These are phyloP conservation scores for Archaeoteleia sp. DNA, from an alignment of 2,888 invertebrate genomes.

Conservation along the genomic window DNA sequence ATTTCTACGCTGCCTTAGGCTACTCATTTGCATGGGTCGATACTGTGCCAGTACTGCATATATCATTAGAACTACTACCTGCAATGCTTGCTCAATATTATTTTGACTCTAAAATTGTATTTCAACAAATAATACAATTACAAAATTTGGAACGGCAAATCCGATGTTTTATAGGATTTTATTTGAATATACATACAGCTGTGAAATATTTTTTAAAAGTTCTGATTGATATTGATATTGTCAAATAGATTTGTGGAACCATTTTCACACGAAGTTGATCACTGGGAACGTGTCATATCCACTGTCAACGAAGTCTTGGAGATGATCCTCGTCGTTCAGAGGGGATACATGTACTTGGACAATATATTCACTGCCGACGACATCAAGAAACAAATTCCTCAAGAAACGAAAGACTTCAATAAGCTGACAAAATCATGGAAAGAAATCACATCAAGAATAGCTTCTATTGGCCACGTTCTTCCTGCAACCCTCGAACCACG, in stretches of 20 bases:
- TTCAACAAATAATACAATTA: no score
- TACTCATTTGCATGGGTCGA: no score
- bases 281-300: constrained; percentile 90
- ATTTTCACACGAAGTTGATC: constrained; percentile 88
- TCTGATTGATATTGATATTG: no score
- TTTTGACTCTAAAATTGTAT: no score
- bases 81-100: no score
- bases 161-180: no score
- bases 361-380: constrained; percentile 93
- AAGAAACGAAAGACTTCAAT: constrained; percentile 85
- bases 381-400: constrained; percentile 88
- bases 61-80: no score
- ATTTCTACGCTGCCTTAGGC: no score
- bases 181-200: no score
- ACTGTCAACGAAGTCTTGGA: constrained; percentile 89
- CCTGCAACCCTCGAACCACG: constrained; percentile 71
- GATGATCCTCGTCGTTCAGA: constrained; percentile 86
- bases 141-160: no score
- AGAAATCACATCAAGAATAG: constrained; percentile 64
- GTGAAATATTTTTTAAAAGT: no score
- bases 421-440: constrained; percentile 77
- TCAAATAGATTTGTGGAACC: constrained; percentile 90
- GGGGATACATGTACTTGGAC: constrained; percentile 91
- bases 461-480: constrained; percentile 55
- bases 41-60: no score